Evolutionary conservation across 2,888 invertebrate species (phyloP), one percentile per base, ranked within the genome.

Genomic region (Melinopterus prodromus): DNA sequence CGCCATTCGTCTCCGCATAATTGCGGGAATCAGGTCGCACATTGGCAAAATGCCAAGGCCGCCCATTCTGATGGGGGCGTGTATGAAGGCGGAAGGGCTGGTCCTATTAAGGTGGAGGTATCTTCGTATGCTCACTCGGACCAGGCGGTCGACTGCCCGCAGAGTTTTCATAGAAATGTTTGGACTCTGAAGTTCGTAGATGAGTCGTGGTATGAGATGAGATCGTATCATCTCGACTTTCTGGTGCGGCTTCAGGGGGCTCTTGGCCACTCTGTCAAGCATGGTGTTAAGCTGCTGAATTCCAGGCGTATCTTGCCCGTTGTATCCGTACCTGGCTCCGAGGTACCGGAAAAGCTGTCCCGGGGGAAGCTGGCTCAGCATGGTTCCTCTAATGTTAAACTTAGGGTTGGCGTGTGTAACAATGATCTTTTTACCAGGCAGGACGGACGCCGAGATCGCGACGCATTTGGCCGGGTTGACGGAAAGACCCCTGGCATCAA

Each of bases 391-490:
- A 1, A 80, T 75, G 26, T 36, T 75, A 36, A 80, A 83, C 2
- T 80, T 36, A 3, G 78, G 74, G 1, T 72, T 76, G 6, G 83
- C 77, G 0, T 80, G 76, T 0, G 79, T 76, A 16, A 77, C 83
- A 0, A 81, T 16, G 14, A 77, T 35, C 74, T 83, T 84, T 53
- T 80, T 83, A 14, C 81, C 82, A 35, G 81, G 81, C 0, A 83
- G 79, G 0, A 82, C 81, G 6, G 80, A 80, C 14, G 81, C 78
- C 6, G 81, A 79, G 9, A 80, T 69, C n/a, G 83, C 82, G 0
- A 77, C 77, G 38, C 81, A 81, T 16, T 83, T 83, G 0, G 26
- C 37, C 0, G 78, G 53, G 70, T 84, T 83, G 1, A 83, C 71
- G 2, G 75, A 0, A 7, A 83, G 71, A 0, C 81, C 78, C 36